Evolutionary conservation across 2,113 vertebrate genomes (phyloP).

Genomic region (Dipodomys merriami): DNA sequence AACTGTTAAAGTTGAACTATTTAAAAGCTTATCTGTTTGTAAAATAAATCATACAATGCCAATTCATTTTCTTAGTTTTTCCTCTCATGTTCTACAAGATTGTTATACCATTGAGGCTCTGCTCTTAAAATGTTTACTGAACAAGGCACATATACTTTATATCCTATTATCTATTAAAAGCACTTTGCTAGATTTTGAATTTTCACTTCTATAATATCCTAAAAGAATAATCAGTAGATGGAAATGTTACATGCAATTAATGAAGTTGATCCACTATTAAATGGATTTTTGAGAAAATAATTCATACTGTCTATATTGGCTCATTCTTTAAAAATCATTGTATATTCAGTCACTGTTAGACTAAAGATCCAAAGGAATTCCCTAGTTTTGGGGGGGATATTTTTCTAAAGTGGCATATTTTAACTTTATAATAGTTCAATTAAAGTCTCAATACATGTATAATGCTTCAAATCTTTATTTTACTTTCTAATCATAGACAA

Average conservation of each 20-base stretch:
- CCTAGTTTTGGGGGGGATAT: neutral
- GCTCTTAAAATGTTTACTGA: conserved; percentile 30
- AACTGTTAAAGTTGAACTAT: conserved; percentile 28
- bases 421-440: neutral
- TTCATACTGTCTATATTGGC: neutral
- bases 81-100: conserved; percentile 33
- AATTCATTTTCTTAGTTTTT: neutral
- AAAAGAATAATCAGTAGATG: conserved; percentile 19
- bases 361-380: neutral
- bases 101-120: neutral
- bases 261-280: neutral
- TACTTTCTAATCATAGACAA: neutral
- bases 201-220: conserved; percentile 54
- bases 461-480: neutral
- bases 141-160: conserved; percentile 57
- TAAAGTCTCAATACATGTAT: neutral
- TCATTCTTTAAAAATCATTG: neutral
- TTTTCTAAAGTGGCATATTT: neutral
- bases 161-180: conserved; percentile 35
- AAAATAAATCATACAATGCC: conserved; percentile 18
- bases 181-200: conserved; percentile 51
- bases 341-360: neutral
- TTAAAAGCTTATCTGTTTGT: conserved; percentile 18
- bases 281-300: conserved; percentile 38
- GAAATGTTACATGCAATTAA: conserved; percentile 14